Evolutionary conservation across 2,797 vertebrate species (phyloP), one percentile per base, ranked within the genome.

Genomic region (Clarias laeviceps): DNA sequence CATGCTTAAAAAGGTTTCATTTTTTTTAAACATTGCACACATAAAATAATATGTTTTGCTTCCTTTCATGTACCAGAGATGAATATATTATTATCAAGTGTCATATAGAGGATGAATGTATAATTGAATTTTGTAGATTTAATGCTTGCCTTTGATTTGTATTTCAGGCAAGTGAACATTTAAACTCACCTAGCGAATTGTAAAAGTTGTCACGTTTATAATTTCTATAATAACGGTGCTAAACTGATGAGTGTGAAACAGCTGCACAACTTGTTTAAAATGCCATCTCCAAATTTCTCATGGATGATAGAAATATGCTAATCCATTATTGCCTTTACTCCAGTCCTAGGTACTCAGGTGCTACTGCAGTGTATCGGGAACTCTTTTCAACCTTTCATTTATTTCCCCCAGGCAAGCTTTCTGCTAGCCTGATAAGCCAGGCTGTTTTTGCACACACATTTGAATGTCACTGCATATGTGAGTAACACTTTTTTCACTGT

Each of bases 371-470:
- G 80, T 88, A 87, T 84, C 88, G 85, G 85, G 85, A 88, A 87
- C 90, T 90, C 89, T 89, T 80, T 90, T 90, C 91, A 93, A 94
- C 92, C 92, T 93, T 93, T 93, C 81, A 82, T 90, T 93, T 93
- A 94, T 93, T 94, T 94, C 92, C 92, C 91, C 77, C 62, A 85
- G 89, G 91, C 87, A 88, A 91, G 73, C 86, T 90, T 87, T 88
- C 82, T 90, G 89, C 74, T 88, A 81, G 91, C 91, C 84, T 83
- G 82, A 85, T 85, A 82, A 89, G 92, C 88, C 65, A 54, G 57
- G 57, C 66, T 79, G 85, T 79, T 80, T 80, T 50, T 15, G 45
- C 85, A 56, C 68, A 64, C 57, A 90, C 84, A 89, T 80, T 73
- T 82, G 70, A 89, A 85, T 89, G 88, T 89, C 89, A 90, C 77